A percentile compares a stretch with the other conserved stretches of the same genome.
Conservation (phyloP, 2,113 vertebrate species). For the Trogon surrucura region DNA sequence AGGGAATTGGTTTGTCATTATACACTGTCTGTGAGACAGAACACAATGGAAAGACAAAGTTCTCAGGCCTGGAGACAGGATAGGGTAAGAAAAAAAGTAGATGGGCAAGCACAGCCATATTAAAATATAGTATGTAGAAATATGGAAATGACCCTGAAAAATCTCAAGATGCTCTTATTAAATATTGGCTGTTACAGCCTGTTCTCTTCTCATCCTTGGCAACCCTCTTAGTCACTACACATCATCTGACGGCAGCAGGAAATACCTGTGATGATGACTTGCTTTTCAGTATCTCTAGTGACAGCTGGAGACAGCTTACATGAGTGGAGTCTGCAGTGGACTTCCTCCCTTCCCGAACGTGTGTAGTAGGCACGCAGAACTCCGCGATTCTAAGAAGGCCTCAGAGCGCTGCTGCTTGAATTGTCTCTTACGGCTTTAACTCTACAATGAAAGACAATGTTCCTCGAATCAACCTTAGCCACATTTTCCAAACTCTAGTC, state of each 20-base stretch:
- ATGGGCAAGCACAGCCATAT: background rate
- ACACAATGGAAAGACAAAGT: slow-evolving; percentile 5
- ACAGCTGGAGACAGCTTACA: slow-evolving; percentile 9
- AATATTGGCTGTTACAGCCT: background rate
- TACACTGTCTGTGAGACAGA: background rate
- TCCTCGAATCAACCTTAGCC: background rate
- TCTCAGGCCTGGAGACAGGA: background rate
- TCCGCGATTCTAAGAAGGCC: background rate
- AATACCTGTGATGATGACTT: slow-evolving; percentile 1
- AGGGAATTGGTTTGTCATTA: slow-evolving; percentile 12
- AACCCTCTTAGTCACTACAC: background rate
- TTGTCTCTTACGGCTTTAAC: background rate
- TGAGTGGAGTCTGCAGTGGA: background rate
- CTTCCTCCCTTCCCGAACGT: background rate
- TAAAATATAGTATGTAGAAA: background rate
- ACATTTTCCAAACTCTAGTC: background rate
- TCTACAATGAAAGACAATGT: background rate
- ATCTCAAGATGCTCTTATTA: background rate
- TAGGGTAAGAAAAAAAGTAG: background rate
- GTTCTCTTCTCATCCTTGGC: background rate
- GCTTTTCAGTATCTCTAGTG: background rate
- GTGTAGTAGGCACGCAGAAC: background rate
- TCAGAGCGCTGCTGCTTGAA: background rate
- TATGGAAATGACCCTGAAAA: background rate
- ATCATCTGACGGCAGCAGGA: background rate